Evolutionary conservation across 2,113 vertebrate genomes (phyloP), one percentile per base, ranked within the genome.

Genomic region (Siniperca knerii): DNA sequence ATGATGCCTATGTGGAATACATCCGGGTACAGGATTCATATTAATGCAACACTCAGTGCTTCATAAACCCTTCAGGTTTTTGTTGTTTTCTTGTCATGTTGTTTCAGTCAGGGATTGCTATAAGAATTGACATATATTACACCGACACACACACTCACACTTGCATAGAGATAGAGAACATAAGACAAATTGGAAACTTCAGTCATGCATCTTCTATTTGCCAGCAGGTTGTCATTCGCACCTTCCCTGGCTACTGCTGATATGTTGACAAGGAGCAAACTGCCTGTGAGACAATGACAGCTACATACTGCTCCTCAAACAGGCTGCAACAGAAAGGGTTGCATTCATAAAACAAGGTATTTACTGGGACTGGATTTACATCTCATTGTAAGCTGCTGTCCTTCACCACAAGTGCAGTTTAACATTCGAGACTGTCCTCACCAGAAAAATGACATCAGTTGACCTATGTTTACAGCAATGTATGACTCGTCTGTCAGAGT

Each of bases 181-280:
- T 29, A 33, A 62, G 37, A 68, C 75, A 83, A 87, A 85, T 80
- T 74, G 68, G 54, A 87, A 84, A 69, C 68, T 65, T 87, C 23
- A 60, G 48, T 25, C 44, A 66, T 73, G 1, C 88, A 16, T 87
- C 61, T 61, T 82, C 44, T 64, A 0, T 70, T 52, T 80, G 48
- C 44, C 46, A 55, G 71, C 52, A 60, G 79, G 68, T 61, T 85
- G 76, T 80, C 42, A 66, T 23, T 73, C 71, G 48, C 79, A 76
- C 72, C 57, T 70, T 79, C 42, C 1, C 64, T 52, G 48, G 29
- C 70, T 73, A 37, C 74, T 37, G 74, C 74, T 25, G 74, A 78
- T 52, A 54, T 69, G 61, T 69, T 78, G 86, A 84, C 85, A 71
- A 54, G 74, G 33, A 76, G 29, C 8, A 0, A 64, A 75, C 29